phyloP scores from a whole-genome alignment of 2,888 invertebrate species.

The Agrilus biguttatus region DNA sequence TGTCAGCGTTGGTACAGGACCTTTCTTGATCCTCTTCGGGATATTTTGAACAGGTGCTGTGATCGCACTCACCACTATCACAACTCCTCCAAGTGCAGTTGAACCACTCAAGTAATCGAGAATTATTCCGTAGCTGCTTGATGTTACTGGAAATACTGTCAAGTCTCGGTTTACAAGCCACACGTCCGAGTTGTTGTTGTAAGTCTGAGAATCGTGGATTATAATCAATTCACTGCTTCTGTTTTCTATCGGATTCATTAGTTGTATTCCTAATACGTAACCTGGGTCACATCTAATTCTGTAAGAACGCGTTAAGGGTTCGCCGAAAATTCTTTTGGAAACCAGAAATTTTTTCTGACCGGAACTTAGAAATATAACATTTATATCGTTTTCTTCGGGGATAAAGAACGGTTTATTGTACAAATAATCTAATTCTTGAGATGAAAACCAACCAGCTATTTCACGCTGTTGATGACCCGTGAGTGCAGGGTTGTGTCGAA shows the following conservation, averaged over 20 bases:
- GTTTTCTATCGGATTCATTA: slow-evolving; percentile 81
- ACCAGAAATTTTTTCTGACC: slow-evolving; percentile 70
- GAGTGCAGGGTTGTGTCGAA: slow-evolving; percentile 83
- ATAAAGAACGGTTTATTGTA: slow-evolving; percentile 55
- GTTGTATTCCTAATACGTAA: slow-evolving; percentile 75
- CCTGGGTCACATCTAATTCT: slow-evolving; percentile 62
- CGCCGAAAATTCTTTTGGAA: slow-evolving; percentile 48
- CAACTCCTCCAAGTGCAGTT: slow-evolving; percentile 67
- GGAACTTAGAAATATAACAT: slow-evolving; percentile 46
- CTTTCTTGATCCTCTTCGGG: slow-evolving; percentile 57
- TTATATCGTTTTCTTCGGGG: slow-evolving; percentile 43
- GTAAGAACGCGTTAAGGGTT: slow-evolving; percentile 41
- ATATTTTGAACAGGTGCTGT: slow-evolving; percentile 59
- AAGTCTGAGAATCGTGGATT: slow-evolving; percentile 60
- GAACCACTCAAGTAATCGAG: slow-evolving; percentile 67
- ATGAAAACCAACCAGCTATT: slow-evolving; percentile 81
- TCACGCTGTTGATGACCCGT: slow-evolving; percentile 75
- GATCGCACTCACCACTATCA: slow-evolving; percentile 62
- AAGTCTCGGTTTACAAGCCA: slow-evolving; percentile 76
- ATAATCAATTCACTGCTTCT: slow-evolving; percentile 73
- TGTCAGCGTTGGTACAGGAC: slow-evolving; percentile 63
- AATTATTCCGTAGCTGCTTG: slow-evolving; percentile 67
- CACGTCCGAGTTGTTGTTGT: slow-evolving; percentile 45
- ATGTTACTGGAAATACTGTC: slow-evolving; percentile 79
- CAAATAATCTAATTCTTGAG: slow-evolving; percentile 54